These are phyloP conservation scores for Eristalis intricaria DNA, from an alignment of 2,888 invertebrate genomes.

Conservation along the genomic window DNA sequence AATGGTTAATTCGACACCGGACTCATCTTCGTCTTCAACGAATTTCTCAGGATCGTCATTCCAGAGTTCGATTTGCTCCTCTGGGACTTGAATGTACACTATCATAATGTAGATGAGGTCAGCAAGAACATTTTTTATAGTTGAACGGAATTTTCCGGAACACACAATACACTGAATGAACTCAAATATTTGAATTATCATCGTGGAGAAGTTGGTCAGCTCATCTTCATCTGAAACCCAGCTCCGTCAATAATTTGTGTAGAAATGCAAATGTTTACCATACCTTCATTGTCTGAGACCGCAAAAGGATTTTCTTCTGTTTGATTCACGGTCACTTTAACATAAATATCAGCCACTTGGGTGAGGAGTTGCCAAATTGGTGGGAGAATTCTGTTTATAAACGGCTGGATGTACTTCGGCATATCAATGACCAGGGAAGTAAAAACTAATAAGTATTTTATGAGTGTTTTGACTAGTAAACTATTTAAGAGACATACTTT, in stretches of 20 bases:
- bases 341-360: slow-evolving; percentile 85
- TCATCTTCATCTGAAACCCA: slow-evolving; percentile 82
- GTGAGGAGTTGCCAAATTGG: slow-evolving; percentile 87
- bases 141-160: slow-evolving; percentile 82
- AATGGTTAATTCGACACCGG: slow-evolving; percentile 84
- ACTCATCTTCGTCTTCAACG: slow-evolving; percentile 87
- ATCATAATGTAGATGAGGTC: slow-evolving; percentile 86
- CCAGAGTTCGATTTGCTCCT: slow-evolving; percentile 86
- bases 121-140: slow-evolving; percentile 84
- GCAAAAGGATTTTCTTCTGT: slow-evolving; percentile 82
- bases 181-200: slow-evolving; percentile 86
- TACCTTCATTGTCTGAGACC: slow-evolving; percentile 83
- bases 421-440: slow-evolving; percentile 84
- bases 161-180: slow-evolving; percentile 85
- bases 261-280: background rate
- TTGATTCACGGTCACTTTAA: slow-evolving; percentile 85
- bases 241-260: background rate
- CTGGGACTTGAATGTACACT: slow-evolving; percentile 87
- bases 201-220: slow-evolving; percentile 84
- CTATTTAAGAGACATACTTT: slow-evolving; percentile 78
- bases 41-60: slow-evolving; percentile 85
- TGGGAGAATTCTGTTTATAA: slow-evolving; percentile 84
- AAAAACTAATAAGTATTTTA: slow-evolving; percentile 80
- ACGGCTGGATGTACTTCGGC: slow-evolving; percentile 84
- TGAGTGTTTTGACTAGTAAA: background rate